Percentiles rank a stretch among this genome's conserved stretches.
Evolutionary conservation across 2,888 invertebrate species (phyloP).

Genomic region (Laspeyria flexula): DNA sequence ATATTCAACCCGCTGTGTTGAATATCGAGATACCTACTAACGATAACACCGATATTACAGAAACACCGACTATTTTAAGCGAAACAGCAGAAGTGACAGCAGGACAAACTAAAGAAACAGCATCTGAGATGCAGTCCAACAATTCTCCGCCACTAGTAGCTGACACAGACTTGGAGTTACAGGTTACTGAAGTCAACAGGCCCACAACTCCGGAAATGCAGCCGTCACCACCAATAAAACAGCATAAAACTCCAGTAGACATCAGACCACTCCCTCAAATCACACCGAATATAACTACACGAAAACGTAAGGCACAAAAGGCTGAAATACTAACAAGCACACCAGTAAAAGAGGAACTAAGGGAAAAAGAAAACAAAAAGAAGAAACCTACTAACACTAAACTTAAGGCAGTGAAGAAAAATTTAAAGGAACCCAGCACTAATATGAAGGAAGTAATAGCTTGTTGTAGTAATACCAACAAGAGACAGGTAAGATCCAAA

Average conservation of each 20-base stretch:
- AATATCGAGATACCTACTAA: too few relatives aligned
- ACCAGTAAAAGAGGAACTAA: slow-evolving; percentile 31
- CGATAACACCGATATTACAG: too few relatives aligned
- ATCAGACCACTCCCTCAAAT: slow-evolving; percentile 32
- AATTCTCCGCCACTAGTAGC: slow-evolving; percentile 29
- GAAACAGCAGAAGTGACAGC: slow-evolving; percentile 1
- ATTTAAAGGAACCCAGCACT: not conserved
- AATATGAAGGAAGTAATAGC: not conserved
- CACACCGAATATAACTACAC: slow-evolving; percentile 12
- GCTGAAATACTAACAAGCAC: slow-evolving; percentile 39
- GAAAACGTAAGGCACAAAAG: slow-evolving; percentile 26
- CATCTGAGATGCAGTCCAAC: slow-evolving; percentile 13
- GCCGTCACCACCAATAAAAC: slow-evolving; percentile 20
- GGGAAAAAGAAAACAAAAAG: slow-evolving; percentile 17
- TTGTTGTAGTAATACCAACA: slow-evolving; percentile 7
- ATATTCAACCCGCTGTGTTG: too few relatives aligned
- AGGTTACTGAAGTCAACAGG: slow-evolving; percentile 13
- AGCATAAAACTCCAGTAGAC: slow-evolving; percentile 21
- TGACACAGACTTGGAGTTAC: slow-evolving; percentile 21
- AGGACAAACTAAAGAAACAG: slow-evolving; percentile 16
- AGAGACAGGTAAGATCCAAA: slow-evolving; percentile 9
- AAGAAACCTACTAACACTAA: slow-evolving; percentile 5
- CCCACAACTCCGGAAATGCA: slow-evolving; percentile 14
- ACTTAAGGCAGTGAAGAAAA: slow-evolving; percentile 6
- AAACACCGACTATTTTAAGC: not conserved